Base-by-base conservation (phyloP, 2,888 invertebrate genomes). In the Tetrapedia diversipes region DNA sequence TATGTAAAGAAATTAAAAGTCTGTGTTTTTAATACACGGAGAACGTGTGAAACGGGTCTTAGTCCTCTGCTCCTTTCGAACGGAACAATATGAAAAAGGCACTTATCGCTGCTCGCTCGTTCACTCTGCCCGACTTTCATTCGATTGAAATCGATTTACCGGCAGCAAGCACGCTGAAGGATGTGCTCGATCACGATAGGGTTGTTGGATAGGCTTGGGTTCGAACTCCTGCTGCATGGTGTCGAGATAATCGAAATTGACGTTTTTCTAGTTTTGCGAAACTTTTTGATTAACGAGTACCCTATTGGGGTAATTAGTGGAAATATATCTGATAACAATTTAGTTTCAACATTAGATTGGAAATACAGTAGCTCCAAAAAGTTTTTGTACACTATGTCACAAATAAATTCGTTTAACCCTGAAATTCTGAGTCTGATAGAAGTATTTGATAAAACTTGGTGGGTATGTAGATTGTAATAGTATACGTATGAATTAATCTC, bases 71-170 rank as follows among this genome's bases (percentile, higher is more conserved):
- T 64, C 57, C 59, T n/a, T 54, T 59, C 53, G 27, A 63, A 66
- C 53, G 56, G 73, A 59, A 66, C 71, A 74, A 74, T 67, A 24
- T n/a, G 32, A 80, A 27, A 82, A 60, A 37, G 41, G 56, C 69
- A 65, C 63, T 74, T 57, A 61, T 59, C 11, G n/a, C n/a, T n/a
- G n/a, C n/a, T n/a, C 27, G 14, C 22, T 56, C 57, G 22, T 10
- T 16, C 45, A 32, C 19, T 43, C 7, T 24, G 4, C 19, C 2
- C 14, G 27, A 14, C 37, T 49, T 54, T 53, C 45, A 22, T 54
- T 64, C 68, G 64, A 60, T 68, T 41, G 53, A 32, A 64, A 64
- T 69, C 76, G 53, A 75, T 65, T 74, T 49, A 24, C 34, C 19
- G 61, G 45, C 32, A 27, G 14, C 34, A 39, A 56, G 37, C 41